phyloP scores from a whole-genome alignment of 2,888 invertebrate species.

The Eupsilia transversa region DNA sequence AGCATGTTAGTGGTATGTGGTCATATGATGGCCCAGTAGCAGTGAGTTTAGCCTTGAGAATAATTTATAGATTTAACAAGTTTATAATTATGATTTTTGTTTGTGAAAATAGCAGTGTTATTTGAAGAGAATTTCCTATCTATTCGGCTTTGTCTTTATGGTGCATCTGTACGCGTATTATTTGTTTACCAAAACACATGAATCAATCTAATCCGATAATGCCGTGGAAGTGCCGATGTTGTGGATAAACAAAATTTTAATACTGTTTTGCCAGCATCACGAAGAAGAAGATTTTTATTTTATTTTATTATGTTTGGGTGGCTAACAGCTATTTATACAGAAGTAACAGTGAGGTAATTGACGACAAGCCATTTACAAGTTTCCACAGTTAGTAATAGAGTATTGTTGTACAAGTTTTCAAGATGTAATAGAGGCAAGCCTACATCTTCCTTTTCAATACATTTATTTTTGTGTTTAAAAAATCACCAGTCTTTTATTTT shows the following conservation, averaged over 20 bases:
- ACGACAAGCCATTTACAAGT: too few species aligned
- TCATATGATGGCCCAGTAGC: not conserved
- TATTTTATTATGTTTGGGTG: too few species aligned
- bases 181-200: not conserved
- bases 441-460: not conserved
- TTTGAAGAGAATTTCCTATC: not conserved
- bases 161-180: not conserved
- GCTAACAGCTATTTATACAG: too few species aligned
- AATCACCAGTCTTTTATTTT: not conserved
- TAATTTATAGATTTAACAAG: slow-evolving; percentile 2
- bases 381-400: too few species aligned
- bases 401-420: too few species aligned
- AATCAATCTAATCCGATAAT: slow-evolving; percentile 3
- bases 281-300: too few species aligned
- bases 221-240: too few species aligned
- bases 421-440: not conserved
- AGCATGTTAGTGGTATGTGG: slow-evolving; percentile 20
- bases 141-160: not conserved
- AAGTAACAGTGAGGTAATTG: too few species aligned
- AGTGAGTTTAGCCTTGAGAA: slow-evolving; percentile 14
- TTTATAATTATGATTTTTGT: not conserved
- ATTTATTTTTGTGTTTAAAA: not conserved
- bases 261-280: too few species aligned
- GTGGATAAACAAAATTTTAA: too few species aligned
- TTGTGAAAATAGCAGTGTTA: not conserved